phyloP scores from a whole-genome alignment of 1,140 invertebrate genomes.

The Drosophila kanapiae region DNA sequence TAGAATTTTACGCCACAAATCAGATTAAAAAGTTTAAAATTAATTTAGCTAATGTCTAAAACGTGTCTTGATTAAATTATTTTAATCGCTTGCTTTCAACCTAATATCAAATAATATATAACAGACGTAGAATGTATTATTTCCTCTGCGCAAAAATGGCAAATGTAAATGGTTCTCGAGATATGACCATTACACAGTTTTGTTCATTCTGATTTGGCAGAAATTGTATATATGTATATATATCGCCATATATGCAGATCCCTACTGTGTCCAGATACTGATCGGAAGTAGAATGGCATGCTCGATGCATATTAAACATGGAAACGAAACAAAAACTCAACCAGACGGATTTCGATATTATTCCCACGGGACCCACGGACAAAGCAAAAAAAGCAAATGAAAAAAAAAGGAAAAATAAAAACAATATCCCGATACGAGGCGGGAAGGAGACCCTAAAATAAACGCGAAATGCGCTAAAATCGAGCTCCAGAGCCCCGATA shows the following conservation, averaged over 20 bases:
- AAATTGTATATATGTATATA: background rate
- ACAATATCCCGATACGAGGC: slow-evolving; percentile 42
- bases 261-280: slow-evolving; percentile 27
- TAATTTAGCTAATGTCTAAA: too few relatives aligned
- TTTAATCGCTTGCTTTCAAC: too few relatives aligned
- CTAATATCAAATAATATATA: too few relatives aligned
- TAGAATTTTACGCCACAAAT: too few relatives aligned
- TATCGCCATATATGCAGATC: slow-evolving; percentile 1
- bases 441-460: slow-evolving; percentile 43
- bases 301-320: slow-evolving; percentile 69
- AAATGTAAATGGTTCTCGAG: background rate
- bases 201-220: slow-evolving; percentile 5
- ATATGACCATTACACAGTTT: slow-evolving; percentile 4
- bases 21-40: too few relatives aligned
- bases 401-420: slow-evolving; percentile 29
- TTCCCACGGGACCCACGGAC: slow-evolving; percentile 67
- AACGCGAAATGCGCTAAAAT: slow-evolving; percentile 64
- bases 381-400: slow-evolving; percentile 30
- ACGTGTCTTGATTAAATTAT: too few relatives aligned
- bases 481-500: slow-evolving; percentile 48
- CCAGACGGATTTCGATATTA: slow-evolving; percentile 58
- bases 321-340: slow-evolving; percentile 24
- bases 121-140: too few relatives aligned
- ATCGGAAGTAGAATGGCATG: slow-evolving; percentile 69
- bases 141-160: too few relatives aligned